Percentiles rank a stretch among this genome's conserved stretches.
These are phyloP conservation scores for Diabrotica virgifera DNA, from an alignment of 1,140 invertebrate genomes.

Conservation along the genomic window DNA sequence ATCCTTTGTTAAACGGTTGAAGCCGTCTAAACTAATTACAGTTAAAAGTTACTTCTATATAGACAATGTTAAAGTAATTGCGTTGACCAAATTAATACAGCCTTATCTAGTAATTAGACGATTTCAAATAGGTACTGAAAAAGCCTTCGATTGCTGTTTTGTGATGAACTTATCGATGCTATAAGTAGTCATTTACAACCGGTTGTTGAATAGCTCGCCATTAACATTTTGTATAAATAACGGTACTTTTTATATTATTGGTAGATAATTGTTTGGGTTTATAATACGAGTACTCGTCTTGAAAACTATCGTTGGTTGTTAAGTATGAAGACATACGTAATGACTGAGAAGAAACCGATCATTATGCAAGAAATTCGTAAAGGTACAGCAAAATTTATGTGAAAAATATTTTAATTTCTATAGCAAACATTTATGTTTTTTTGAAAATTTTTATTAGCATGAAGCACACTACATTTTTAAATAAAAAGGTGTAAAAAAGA, in stretches of 20 bases:
- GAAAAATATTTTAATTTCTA: background rate
- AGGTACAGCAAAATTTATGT: background rate
- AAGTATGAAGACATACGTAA: too few relatives aligned
- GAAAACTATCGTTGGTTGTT: too few relatives aligned
- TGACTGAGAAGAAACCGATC: too few relatives aligned
- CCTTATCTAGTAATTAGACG: background rate
- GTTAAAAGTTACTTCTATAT: background rate
- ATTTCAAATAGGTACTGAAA: background rate
- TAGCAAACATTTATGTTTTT: background rate
- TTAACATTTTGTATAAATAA: background rate
- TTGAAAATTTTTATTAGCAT: too few relatives aligned
- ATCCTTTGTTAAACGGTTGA: background rate
- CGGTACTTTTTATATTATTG: background rate
- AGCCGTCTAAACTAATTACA: background rate
- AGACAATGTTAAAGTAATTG: background rate
- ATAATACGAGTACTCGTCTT: too few relatives aligned
- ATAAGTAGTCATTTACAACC: background rate
- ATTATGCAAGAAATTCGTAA: too few relatives aligned
- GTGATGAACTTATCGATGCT: background rate
- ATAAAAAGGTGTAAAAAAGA: too few relatives aligned
- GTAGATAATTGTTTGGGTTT: background rate
- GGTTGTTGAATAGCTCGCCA: background rate
- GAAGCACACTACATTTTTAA: too few relatives aligned
- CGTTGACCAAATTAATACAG: background rate
- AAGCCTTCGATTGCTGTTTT: background rate